These are phyloP conservation scores for Meda fulgida DNA, from an alignment of 2,797 vertebrate genomes.

Conservation along the genomic window DNA sequence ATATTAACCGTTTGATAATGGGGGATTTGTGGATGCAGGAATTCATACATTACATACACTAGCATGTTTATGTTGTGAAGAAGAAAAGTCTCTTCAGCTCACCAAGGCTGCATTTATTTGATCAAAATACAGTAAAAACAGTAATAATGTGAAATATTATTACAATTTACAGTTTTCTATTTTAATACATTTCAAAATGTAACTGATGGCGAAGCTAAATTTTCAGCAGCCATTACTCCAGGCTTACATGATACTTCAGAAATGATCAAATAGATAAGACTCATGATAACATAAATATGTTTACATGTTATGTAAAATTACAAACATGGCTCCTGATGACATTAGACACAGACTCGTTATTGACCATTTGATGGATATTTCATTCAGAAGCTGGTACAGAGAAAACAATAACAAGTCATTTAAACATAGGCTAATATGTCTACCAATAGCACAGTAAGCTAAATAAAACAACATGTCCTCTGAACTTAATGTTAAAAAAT, in stretches of 20 bases:
- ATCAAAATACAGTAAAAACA: conserved; percentile 1
- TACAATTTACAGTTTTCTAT: not conserved
- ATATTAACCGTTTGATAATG: not conserved
- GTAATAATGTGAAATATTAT: not conserved
- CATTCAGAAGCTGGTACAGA: not conserved
- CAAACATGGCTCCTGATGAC: not conserved
- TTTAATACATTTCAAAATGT: not conserved
- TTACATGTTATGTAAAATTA: too few relatives aligned
- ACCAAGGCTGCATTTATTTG: not conserved
- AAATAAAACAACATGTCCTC: not conserved
- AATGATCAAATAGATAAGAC: not conserved
- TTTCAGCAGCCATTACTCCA: not conserved
- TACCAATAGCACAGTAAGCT: not conserved
- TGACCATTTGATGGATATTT: conserved; percentile 1
- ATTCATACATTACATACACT: not conserved
- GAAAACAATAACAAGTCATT: not conserved
- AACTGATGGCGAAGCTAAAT: not conserved
- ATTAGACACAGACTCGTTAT: not conserved
- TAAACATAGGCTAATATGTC: not conserved
- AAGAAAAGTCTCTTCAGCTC: not conserved
- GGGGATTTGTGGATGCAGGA: not conserved
- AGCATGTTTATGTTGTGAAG: not conserved
- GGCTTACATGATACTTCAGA: not conserved
- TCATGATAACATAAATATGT: not conserved
- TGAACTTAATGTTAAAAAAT: not conserved